phyloP scores from a whole-genome alignment of 2,888 invertebrate genomes.

The Drosophila eohydei region DNA sequence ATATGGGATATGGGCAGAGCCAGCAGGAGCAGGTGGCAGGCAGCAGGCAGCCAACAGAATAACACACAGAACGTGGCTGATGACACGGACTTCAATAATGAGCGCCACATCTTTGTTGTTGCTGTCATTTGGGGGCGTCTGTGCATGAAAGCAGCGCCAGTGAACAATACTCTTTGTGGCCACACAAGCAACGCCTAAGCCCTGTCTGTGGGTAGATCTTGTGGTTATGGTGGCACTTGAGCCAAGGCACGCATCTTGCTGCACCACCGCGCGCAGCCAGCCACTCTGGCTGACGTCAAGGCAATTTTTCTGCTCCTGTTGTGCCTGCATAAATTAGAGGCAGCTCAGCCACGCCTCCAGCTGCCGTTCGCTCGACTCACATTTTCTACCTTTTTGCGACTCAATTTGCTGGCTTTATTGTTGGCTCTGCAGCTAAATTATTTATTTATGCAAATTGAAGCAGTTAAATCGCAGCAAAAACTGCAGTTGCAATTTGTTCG shows the following conservation, averaged over 20 bases:
- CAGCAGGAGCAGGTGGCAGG: conserved; percentile 7
- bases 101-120: conserved; percentile 54
- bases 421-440: conserved; percentile 67
- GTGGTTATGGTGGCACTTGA: conserved; percentile 39
- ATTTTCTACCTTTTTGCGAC: conserved; percentile 57
- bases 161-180: conserved; percentile 40
- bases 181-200: conserved; percentile 17
- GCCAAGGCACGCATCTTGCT: conserved; percentile 51
- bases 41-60: conserved; percentile 16
- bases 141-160: conserved; percentile 60
- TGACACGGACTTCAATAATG: conserved; percentile 76
- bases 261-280: conserved; percentile 2
- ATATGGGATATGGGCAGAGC: conserved; percentile 18
- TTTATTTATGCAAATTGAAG: conserved; percentile 80
- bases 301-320: conserved; percentile 34
- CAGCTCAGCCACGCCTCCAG: conserved; percentile 31
- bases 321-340: conserved; percentile 69
- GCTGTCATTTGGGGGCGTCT: conserved; percentile 56
- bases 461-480: conserved; percentile 72
- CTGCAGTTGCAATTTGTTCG: conserved; percentile 48
- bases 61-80: conserved; percentile 52
- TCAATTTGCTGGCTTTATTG: conserved; percentile 78
- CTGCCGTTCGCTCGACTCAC: conserved; percentile 12
- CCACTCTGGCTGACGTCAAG: conserved; percentile 25
- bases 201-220: conserved; percentile 15